phyloP scores from a whole-genome alignment of 2,797 vertebrate genomes.

The Distichodus sexfasciatus region DNA sequence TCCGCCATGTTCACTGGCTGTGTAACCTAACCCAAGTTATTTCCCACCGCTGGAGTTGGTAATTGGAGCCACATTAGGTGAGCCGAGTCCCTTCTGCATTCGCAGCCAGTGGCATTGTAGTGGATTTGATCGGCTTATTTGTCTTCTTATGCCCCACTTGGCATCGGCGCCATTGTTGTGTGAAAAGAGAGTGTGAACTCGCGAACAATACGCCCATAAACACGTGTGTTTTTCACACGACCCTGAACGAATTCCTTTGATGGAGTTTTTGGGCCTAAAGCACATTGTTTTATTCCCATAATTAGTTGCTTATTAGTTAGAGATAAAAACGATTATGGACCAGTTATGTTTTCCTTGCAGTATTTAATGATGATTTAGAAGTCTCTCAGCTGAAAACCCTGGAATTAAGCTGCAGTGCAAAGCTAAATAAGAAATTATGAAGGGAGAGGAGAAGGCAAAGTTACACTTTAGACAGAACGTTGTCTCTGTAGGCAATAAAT shows the following conservation, averaged over 20 bases:
- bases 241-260: background rate
- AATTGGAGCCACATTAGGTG: constrained; percentile 28
- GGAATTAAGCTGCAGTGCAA: no score
- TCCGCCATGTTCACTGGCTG: constrained; percentile 56
- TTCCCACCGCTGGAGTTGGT: constrained; percentile 28
- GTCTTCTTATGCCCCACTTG: constrained; percentile 45
- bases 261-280: background rate
- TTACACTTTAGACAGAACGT: no score
- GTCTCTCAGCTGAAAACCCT: background rate
- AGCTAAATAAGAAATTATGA: no score
- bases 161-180: constrained; percentile 26
- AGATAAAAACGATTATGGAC: background rate
- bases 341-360: background rate
- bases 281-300: background rate
- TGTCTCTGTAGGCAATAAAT: no score
- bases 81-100: constrained; percentile 43
- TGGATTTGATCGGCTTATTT: constrained; percentile 38
- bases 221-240: constrained; percentile 3
- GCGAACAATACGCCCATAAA: constrained; percentile 19
- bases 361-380: background rate
- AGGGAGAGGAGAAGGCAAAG: no score
- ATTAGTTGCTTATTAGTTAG: background rate
- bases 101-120: constrained; percentile 38
- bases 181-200: constrained; percentile 4
- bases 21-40: constrained; percentile 44